Base-by-base conservation (phyloP, 2,797 vertebrate genomes). In the Enteromius afrohamiltoni region DNA sequence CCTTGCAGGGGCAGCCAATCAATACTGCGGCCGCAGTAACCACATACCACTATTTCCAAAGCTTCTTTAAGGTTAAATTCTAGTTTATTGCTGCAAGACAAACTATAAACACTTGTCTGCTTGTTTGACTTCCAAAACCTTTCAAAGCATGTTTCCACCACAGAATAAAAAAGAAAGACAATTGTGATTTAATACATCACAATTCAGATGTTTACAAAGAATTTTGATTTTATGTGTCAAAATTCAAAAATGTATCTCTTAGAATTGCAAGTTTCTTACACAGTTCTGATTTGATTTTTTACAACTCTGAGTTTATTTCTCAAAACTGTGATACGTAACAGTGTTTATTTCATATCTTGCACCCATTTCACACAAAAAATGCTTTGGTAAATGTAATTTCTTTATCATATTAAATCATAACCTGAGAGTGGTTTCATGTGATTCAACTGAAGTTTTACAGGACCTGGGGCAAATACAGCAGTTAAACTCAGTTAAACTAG, bases 401-500 rank as follows among this genome's bases (percentile, higher is more conserved):
- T 13, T 13, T 23, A 23, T 23, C 37, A 69, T 68, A 68, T n/a
- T 23, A 10, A 69, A 13, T 10, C 37, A 42, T 58, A 4, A 58
- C 55, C 3, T 23, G 4, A 58, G 4, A 11, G n/a, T 23, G 58
- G 11, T 16, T 62, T 6, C 23, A 29, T 58, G 11, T 34, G 49
- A 49, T 60, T 73, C 8, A 77, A 10, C 31, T 68, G 1, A 79
- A 69, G 58, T 68, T 42, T 47, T 42, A 51, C 70, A 29, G 69
- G 71, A 82, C 77, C 77, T 71, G 14, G 21, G 67, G 82, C 53
- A 80, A 77, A 83, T 42, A 23, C 23, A 37, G 21, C 6, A 80
- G 42, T 84, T 80, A 42, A 69, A 55, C 60, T 85, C 73, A 65
- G 80, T 64, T 62, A 69, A 87, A 82, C 76, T 34, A 76, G 58